Evolutionary conservation across 2,113 vertebrate genomes (phyloP).

Genomic region (Saimiri boliviensis): DNA sequence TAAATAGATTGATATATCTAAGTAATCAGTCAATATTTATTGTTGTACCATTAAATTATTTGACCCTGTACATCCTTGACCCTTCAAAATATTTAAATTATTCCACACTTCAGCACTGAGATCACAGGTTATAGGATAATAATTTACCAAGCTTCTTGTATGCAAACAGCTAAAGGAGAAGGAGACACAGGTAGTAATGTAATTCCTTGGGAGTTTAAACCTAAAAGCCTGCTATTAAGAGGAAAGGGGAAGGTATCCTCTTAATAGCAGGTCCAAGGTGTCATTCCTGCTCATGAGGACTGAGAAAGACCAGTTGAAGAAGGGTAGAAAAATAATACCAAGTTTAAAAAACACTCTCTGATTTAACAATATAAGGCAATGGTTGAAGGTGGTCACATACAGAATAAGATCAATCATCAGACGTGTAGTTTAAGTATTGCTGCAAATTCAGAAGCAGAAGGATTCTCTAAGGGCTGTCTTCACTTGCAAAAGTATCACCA

Average conservation of each 20-base stretch:
- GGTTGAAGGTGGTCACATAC: neutral
- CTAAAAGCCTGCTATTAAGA: neutral
- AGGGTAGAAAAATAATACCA: neutral
- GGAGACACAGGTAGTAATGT: too few species aligned
- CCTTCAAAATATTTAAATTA: conserved; percentile 41
- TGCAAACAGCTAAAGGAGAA: neutral
- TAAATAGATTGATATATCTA: neutral
- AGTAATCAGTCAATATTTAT: neutral
- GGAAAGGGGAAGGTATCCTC: neutral
- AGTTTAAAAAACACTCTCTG: neutral
- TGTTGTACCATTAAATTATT: neutral
- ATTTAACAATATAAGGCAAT: neutral
- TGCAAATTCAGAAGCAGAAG: neutral
- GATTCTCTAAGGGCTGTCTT: neutral
- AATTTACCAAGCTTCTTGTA: conserved; percentile 20
- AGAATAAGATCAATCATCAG: neutral
- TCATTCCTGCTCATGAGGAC: neutral
- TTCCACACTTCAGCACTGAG: conserved; percentile 22
- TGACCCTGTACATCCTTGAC: neutral
- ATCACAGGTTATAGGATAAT: neutral
- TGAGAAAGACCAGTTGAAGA: neutral
- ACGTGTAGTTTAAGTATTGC: neutral
- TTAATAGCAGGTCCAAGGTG: neutral
- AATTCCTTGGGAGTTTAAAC: neutral
- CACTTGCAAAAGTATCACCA: neutral